Evolutionary conservation across 2,888 invertebrate genomes (phyloP), one percentile per base, ranked within the genome.

Genomic region (Xanthorhoe spadicearia): DNA sequence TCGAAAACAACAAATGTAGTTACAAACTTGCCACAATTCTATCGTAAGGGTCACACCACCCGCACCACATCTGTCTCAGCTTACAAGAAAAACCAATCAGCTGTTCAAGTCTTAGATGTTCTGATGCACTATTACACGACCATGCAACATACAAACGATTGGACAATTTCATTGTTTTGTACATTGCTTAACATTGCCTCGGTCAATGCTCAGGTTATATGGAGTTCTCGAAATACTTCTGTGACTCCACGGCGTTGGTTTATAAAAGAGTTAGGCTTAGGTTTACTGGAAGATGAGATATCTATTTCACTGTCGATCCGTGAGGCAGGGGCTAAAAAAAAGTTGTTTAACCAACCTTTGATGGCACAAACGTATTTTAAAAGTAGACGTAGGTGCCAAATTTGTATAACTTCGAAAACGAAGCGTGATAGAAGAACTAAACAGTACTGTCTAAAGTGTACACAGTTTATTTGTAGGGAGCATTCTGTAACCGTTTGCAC

Each of bases 71-170:
- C 85, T 5, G 86, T 88, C 4, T 84, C 88, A 3, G 73, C 82
- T 32, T 93, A 92, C 71, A 90, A 89, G 70, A 92, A 85, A 72
- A 82, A 88, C 67, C 85, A 88, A 43, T 85, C 88, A 1, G 81
- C 87, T 0, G 89, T 91, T 1, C 86, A 89, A 82, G 88, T 92
- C 9, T 69, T 89, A 9, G 89, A 90, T 76, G 90, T 93, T 8
- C 73, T 93, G 8, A 90, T 91, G 86, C 85, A 90, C 77, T 90
- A 90, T 74, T 93, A 93, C 66, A 92, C 92, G 0, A 89, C 92
- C 5, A 84, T 89, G 84, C 89, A 91, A 64, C 82, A 87, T 64
- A 87, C 88, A n/a, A 91, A 92, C 69, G 84, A 89, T 70, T 93
- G 93, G 93, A 86, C 88, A 0, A 69, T 90, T 7, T 87, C 91